These are phyloP conservation scores for Lepidocolaptes lacrymiger DNA, from an alignment of 2,797 vertebrate genomes.

Conservation along the genomic window DNA sequence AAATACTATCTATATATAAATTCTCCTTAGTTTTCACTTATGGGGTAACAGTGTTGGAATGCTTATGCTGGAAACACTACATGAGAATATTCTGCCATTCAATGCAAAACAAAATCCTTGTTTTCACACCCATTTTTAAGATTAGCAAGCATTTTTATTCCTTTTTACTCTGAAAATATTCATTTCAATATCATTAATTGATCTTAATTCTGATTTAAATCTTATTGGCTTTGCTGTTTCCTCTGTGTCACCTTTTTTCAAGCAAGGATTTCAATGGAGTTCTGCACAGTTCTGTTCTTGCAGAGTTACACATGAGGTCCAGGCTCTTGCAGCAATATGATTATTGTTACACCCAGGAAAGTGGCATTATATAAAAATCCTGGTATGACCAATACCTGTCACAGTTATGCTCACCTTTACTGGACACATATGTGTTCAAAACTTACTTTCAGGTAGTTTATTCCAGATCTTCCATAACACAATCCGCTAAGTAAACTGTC, in stretches of 20 bases:
- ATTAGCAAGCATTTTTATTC: background rate
- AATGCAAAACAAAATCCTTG: background rate
- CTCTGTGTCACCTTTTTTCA: background rate
- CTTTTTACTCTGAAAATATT: background rate
- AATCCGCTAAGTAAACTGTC: background rate
- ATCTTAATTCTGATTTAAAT: background rate
- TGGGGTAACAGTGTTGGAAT: background rate
- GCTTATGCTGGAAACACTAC: background rate
- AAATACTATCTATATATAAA: background rate
- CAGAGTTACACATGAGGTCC: background rate
- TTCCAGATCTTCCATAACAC: background rate
- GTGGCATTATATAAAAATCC: background rate
- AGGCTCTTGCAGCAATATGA: background rate
- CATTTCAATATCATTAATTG: background rate
- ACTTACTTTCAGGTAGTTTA: background rate
- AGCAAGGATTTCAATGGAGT: background rate
- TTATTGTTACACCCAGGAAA: background rate
- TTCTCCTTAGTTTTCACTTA: background rate
- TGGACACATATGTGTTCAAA: accelerated
- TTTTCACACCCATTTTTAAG: background rate
- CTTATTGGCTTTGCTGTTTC: background rate
- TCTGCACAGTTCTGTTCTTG: background rate
- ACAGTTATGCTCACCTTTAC: background rate
- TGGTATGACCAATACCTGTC: background rate
- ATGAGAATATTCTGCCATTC: background rate